Percentiles rank a stretch among this genome's conserved stretches.
Conservation (phyloP, 2,797 vertebrate species). For the Lutjanus argentimaculatus region DNA sequence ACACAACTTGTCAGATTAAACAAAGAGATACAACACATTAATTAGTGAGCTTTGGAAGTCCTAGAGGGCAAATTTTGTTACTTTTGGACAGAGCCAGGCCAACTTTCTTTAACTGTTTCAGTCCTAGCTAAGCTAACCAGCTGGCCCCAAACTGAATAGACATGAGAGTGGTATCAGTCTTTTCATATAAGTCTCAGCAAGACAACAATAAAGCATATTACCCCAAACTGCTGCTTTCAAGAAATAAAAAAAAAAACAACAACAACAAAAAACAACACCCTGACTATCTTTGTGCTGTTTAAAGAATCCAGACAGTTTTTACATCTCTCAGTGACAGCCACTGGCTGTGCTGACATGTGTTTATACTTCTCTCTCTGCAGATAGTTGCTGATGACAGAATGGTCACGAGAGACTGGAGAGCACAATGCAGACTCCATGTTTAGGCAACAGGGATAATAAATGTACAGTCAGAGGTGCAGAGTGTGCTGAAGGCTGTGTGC, state of each 20-base stretch:
- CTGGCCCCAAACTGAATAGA: not conserved
- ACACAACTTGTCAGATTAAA: constrained; percentile 21
- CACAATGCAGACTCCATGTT: constrained; percentile 36
- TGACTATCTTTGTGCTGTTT: not conserved
- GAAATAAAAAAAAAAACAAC: not conserved
- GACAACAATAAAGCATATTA: not conserved
- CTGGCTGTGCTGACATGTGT: constrained; percentile 19
- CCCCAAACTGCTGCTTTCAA: not conserved
- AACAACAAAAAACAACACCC: not conserved
- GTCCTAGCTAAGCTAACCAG: not conserved
- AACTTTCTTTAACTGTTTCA: not conserved
- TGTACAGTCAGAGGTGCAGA: constrained; percentile 38
- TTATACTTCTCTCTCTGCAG: constrained; percentile 41
- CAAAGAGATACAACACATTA: not conserved
- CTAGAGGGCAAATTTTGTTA: not conserved
- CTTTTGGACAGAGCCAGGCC: not conserved
- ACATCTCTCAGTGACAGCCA: constrained; percentile 15
- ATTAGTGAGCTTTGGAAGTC: not conserved
- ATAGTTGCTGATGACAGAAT: constrained; percentile 37
- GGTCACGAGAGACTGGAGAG: constrained; percentile 31
- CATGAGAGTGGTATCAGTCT: not conserved
- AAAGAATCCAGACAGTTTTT: constrained; percentile 16
- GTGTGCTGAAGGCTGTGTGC: constrained; percentile 52
- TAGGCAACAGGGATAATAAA: constrained; percentile 56
- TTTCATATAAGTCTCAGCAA: not conserved